Conservation (phyloP, 1,140 invertebrate genomes). For the Phymorhynchus buccinoides region DNA sequence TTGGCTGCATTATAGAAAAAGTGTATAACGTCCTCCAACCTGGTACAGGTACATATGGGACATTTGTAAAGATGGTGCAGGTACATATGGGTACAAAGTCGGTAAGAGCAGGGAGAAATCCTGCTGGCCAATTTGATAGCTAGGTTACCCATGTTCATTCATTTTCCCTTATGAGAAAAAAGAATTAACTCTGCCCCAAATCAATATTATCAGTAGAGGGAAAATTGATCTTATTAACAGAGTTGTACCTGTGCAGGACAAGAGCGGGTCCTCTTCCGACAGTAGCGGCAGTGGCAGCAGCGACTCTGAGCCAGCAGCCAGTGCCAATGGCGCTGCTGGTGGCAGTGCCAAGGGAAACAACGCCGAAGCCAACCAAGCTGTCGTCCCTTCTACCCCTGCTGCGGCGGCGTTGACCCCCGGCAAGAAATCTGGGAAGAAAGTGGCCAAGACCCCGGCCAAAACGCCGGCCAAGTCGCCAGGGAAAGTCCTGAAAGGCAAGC, state of each 20-base stretch:
- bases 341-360: not conserved
- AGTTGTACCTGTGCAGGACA: slow-evolving; percentile 27
- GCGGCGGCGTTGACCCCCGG: not conserved
- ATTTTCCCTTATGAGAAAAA: too few species aligned
- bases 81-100: too few species aligned
- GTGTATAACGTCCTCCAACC: too few species aligned
- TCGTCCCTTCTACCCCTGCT: not conserved
- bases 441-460: slow-evolving; percentile 3
- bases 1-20: too few species aligned
- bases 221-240: too few species aligned
- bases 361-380: not conserved
- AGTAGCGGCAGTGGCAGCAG: slow-evolving; percentile 58
- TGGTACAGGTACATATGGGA: too few species aligned
- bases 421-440: slow-evolving; percentile 29
- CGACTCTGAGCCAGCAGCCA: slow-evolving; percentile 46
- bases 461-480: not conserved
- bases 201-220: too few species aligned
- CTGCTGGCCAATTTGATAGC: too few species aligned
- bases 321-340: not conserved
- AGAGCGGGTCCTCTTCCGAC: slow-evolving; percentile 53
- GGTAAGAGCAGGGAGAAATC: too few species aligned
- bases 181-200: too few species aligned
- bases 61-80: too few species aligned
- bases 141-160: too few species aligned
- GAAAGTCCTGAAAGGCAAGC: not conserved